phyloP scores from a whole-genome alignment of 2,888 invertebrate species.

The Mylabris sibirica region DNA sequence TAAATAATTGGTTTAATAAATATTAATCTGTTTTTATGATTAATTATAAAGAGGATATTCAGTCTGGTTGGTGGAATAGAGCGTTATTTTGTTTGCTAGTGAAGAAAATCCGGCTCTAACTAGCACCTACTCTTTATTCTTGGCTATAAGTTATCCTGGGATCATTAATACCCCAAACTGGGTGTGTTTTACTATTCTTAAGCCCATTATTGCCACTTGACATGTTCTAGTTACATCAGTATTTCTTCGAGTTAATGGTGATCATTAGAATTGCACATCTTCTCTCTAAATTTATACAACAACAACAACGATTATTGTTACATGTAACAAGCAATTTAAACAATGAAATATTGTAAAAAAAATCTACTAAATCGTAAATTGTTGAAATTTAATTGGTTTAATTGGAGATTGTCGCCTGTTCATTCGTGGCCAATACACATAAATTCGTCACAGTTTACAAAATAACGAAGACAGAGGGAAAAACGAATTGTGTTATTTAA shows the following conservation, averaged over 20 bases:
- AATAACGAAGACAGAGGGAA: background rate
- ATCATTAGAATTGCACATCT: slow-evolving; percentile 12
- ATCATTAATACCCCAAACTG: slow-evolving; percentile 46
- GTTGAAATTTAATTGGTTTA: slow-evolving; percentile 11
- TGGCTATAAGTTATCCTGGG: slow-evolving; percentile 42
- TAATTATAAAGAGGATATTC: slow-evolving; percentile 1
- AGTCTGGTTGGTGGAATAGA: too few species aligned
- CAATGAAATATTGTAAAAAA: background rate
- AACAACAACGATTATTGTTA: background rate
- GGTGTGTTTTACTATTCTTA: slow-evolving; percentile 46
- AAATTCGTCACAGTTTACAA: background rate
- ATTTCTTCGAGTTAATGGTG: slow-evolving; percentile 25
- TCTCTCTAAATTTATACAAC: background rate
- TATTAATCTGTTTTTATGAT: slow-evolving; percentile 17
- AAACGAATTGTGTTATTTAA: too few species aligned
- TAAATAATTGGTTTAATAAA: slow-evolving; percentile 20
- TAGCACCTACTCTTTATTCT: slow-evolving; percentile 14
- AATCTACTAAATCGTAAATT: background rate
- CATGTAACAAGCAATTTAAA: background rate
- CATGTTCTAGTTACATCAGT: slow-evolving; percentile 35
- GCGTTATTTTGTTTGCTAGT: too few species aligned
- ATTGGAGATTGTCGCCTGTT: slow-evolving; percentile 4
- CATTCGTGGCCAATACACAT: background rate
- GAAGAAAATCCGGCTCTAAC: too few species aligned
- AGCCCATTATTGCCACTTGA: slow-evolving; percentile 40